phyloP scores from a whole-genome alignment of 2,113 vertebrate genomes.

The Colistium nudipinnis region DNA sequence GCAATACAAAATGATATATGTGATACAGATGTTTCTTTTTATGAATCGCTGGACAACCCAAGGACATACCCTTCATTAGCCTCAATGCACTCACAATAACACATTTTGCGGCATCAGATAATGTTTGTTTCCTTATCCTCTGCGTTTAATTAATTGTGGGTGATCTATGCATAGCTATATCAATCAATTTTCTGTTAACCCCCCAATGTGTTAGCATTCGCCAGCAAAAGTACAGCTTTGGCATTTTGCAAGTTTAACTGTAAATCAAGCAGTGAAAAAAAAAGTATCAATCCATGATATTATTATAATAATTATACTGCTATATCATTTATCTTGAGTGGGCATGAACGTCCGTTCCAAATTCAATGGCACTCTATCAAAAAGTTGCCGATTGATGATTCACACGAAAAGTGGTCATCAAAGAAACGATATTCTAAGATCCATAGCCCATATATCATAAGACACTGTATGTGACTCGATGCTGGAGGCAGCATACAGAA shows the following conservation, averaged over 20 bases:
- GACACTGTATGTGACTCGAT: too few relatives aligned
- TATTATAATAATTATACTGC: too few relatives aligned
- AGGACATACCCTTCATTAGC: neutral
- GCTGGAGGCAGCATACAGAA: too few relatives aligned
- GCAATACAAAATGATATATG: conserved; percentile 2
- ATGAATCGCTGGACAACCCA: conserved; percentile 11
- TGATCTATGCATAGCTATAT: too few relatives aligned
- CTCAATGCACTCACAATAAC: neutral
- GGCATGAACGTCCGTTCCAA: neutral
- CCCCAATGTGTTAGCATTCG: too few relatives aligned
- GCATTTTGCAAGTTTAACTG: neutral
- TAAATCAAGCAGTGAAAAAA: neutral
- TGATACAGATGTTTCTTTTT: neutral
- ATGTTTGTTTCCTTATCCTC: neutral
- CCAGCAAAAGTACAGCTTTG: neutral
- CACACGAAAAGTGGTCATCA: neutral
- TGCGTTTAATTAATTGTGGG: too few relatives aligned
- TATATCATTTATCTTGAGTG: neutral
- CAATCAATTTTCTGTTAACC: too few relatives aligned
- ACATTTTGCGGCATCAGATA: neutral
- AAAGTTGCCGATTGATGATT: neutral
- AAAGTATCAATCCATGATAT: too few relatives aligned
- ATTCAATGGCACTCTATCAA: neutral
- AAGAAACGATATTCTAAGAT: too few relatives aligned
- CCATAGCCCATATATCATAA: too few relatives aligned